Evolutionary conservation across 2,888 invertebrate genomes (phyloP).

Genomic region (Drosophila quasianomalipes): DNA sequence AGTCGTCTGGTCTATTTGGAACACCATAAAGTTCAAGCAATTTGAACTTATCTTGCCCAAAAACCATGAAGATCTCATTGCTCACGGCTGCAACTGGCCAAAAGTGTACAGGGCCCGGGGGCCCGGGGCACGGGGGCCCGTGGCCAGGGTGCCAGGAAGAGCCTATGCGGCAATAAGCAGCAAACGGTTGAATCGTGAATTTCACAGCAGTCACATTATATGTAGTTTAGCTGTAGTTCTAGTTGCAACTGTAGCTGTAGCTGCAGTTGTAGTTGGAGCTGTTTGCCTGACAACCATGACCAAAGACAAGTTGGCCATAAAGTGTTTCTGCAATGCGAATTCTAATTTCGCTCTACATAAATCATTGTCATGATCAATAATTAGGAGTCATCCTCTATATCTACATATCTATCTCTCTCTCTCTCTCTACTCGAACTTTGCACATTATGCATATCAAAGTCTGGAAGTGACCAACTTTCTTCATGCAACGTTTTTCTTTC

Average conservation of each 20-base stretch:
- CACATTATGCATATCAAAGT: conserved; percentile 31
- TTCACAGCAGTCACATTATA: conserved; percentile 78
- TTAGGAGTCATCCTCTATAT: conserved; percentile 22
- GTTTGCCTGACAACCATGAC: conserved; percentile 6
- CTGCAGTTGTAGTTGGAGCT: neutral
- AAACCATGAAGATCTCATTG: conserved; percentile 63
- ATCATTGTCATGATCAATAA: conserved; percentile 50
- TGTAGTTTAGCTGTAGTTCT: conserved; percentile 31
- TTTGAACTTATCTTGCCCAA: conserved; percentile 68
- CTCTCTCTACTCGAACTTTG: neutral
- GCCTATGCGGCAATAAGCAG: conserved; percentile 24
- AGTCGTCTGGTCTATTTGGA: conserved; percentile 71
- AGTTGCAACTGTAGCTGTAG: neutral
- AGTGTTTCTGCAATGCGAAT: conserved; percentile 28
- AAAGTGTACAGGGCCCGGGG: conserved; percentile 1
- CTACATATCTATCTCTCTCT: conserved; percentile 1
- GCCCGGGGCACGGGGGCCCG: neutral
- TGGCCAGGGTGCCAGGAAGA: conserved; percentile 3
- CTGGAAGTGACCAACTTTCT: conserved; percentile 6
- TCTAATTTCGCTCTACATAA: conserved; percentile 34
- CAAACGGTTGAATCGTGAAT: conserved; percentile 73
- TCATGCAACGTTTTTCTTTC: neutral
- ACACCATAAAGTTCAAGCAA: conserved; percentile 79
- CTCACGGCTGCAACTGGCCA: conserved; percentile 44
- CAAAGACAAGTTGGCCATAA: conserved; percentile 49